A percentile compares a stretch with the other conserved stretches of the same genome.
Conservation (phyloP, 2,888 invertebrate species). For the Gastracanthus pulcherrimus region DNA sequence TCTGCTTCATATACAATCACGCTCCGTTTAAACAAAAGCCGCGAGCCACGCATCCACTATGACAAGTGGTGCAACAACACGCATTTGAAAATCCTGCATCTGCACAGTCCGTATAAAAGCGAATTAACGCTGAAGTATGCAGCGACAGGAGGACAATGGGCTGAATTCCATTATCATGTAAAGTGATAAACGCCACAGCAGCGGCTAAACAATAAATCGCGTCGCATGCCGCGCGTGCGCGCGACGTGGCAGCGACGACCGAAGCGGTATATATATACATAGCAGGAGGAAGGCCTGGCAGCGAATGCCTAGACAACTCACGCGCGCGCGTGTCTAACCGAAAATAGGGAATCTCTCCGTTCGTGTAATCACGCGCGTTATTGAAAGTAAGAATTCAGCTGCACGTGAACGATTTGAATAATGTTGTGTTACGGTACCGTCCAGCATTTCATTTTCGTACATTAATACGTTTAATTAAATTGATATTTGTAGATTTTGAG, state of each 20-base stretch:
- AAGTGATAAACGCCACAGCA: slow-evolving; percentile 15
- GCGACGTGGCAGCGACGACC: not conserved
- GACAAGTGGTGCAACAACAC: not conserved
- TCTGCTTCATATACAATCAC: not conserved
- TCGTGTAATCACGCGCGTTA: no score
- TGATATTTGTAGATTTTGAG: no score
- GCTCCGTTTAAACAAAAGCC: not conserved
- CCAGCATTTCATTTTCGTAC: no score
- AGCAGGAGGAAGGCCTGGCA: no score
- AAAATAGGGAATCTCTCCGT: no score
- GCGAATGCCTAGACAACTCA: no score
- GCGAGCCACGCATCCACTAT: not conserved
- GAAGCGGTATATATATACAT: not conserved
- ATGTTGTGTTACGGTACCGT: no score
- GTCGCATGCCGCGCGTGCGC: not conserved
- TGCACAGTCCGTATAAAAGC: slow-evolving; percentile 16
- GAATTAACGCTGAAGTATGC: slow-evolving; percentile 13
- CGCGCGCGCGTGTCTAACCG: no score
- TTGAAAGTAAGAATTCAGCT: no score
- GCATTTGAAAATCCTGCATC: not conserved
- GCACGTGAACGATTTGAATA: no score
- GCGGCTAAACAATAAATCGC: not conserved
- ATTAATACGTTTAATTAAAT: no score
- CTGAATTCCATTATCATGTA: slow-evolving; percentile 36
- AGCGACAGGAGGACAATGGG: not conserved